Evolutionary conservation across 2,888 invertebrate genomes (phyloP).

Genomic region (Rugalucina vietnamica): DNA sequence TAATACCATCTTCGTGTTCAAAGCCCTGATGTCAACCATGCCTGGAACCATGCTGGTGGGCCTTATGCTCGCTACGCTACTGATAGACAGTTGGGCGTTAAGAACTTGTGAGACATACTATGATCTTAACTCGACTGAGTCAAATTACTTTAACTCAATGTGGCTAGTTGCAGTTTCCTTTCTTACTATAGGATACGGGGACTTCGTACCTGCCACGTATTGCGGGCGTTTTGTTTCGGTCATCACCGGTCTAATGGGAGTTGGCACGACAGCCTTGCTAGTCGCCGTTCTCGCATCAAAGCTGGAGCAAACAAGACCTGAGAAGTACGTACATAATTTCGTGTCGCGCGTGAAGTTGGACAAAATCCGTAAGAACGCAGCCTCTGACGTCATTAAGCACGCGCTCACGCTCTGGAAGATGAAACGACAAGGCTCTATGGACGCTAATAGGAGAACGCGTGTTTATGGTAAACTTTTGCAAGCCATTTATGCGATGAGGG

Average conservation of each 20-base stretch:
- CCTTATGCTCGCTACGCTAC: constrained; percentile 69
- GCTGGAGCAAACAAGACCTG: constrained; percentile 76
- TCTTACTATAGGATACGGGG: constrained; percentile 77
- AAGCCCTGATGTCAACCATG: constrained; percentile 75
- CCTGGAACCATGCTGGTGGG: constrained; percentile 73
- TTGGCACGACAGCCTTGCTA: constrained; percentile 75
- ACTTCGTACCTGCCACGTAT: constrained; percentile 73
- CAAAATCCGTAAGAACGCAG: constrained; percentile 73
- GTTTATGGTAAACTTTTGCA: constrained; percentile 72
- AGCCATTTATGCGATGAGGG: constrained; percentile 71
- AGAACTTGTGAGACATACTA: constrained; percentile 76
- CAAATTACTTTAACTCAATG: constrained; percentile 70
- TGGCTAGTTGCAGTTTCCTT: constrained; percentile 78
- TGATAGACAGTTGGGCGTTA: constrained; percentile 75
- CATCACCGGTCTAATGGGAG: constrained; percentile 76
- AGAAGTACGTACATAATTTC: constrained; percentile 79
- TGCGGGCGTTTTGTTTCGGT: constrained; percentile 77
- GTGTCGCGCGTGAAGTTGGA: constrained; percentile 74
- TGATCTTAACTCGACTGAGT: constrained; percentile 64
- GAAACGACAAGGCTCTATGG: constrained; percentile 58
- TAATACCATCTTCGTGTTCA: constrained; percentile 77
- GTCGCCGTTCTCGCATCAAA: constrained; percentile 78
- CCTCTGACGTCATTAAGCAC: constrained; percentile 76
- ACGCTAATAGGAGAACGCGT: constrained; percentile 50
- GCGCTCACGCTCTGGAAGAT: constrained; percentile 73